Evolutionary conservation across 2,888 invertebrate species (phyloP).

Genomic region (Camponotus fellah): DNA sequence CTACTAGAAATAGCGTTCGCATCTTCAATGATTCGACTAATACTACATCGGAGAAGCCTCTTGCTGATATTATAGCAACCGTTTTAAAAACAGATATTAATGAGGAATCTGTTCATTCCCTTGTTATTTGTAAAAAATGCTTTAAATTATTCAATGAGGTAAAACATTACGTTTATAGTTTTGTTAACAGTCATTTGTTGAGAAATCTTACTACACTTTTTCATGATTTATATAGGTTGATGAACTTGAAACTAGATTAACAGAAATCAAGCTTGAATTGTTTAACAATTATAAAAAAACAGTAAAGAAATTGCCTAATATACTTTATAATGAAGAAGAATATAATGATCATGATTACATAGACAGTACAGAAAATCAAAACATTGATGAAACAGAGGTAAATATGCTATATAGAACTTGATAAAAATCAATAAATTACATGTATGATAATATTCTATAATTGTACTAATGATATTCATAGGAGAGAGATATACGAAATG

Average conservation of each 20-base stretch:
- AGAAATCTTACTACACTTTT: not conserved
- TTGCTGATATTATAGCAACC: conserved; percentile 85
- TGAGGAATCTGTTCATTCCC: conserved; percentile 87
- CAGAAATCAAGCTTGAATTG: conserved; percentile 87
- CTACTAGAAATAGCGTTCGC: conserved; percentile 87
- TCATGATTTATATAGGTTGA: conserved; percentile 85
- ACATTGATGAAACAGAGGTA: conserved; percentile 33
- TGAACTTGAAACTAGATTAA: conserved; percentile 87
- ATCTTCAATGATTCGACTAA: conserved; percentile 86
- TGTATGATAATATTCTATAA: not conserved
- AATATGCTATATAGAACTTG: conserved; percentile 25
- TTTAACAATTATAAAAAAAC: conserved; percentile 87
- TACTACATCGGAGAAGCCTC: conserved; percentile 82
- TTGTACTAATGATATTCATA: conserved; percentile 6
- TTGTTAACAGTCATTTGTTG: not conserved
- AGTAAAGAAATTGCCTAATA: conserved; percentile 77
- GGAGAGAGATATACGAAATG: not conserved
- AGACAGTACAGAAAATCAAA: conserved; percentile 77
- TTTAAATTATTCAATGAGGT: conserved; percentile 88
- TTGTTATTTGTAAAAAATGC: conserved; percentile 90
- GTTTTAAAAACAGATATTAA: conserved; percentile 87
- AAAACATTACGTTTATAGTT: not conserved
- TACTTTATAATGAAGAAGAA: conserved; percentile 79
- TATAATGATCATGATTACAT: conserved; percentile 84
- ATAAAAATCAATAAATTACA: not conserved